Conservation (phyloP, 2,113 vertebrate genomes). For the Aepyceros melampus region DNA sequence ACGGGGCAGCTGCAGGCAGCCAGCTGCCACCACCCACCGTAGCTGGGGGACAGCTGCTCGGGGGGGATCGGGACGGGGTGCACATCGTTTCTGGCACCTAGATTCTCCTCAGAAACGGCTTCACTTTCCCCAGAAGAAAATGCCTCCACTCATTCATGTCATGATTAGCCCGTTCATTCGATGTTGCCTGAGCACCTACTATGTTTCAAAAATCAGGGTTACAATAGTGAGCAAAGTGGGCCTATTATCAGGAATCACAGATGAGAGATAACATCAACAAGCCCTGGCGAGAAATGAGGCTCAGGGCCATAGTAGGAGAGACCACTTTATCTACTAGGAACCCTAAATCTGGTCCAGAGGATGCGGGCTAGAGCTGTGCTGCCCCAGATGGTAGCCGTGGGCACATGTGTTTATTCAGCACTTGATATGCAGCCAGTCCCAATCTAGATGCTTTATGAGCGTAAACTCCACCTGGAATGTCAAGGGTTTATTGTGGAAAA, state of each 20-base stretch:
- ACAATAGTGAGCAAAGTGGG: neutral
- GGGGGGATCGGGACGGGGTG: accelerated
- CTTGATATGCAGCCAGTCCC: neutral
- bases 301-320: neutral
- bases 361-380: accelerated
- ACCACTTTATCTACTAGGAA: neutral
- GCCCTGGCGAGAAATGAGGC: neutral
- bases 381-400: accelerated
- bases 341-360: too few species aligned
- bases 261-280: neutral
- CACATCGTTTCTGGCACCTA: accelerated
- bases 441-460: accelerated
- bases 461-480: neutral
- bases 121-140: neutral
- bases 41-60: accelerated
- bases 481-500: too few species aligned
- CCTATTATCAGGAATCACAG: neutral
- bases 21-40: accelerated
- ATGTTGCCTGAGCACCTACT: neutral
- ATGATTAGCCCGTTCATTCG: neutral
- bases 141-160: too few species aligned
- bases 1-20: neutral
- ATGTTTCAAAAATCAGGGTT: neutral
- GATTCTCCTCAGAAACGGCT: neutral
- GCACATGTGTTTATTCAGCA: accelerated